A percentile compares a stretch with the other conserved stretches of the same genome.
phyloP scores from a whole-genome alignment of 2,113 vertebrate species.

The Asarcornis scutulata region DNA sequence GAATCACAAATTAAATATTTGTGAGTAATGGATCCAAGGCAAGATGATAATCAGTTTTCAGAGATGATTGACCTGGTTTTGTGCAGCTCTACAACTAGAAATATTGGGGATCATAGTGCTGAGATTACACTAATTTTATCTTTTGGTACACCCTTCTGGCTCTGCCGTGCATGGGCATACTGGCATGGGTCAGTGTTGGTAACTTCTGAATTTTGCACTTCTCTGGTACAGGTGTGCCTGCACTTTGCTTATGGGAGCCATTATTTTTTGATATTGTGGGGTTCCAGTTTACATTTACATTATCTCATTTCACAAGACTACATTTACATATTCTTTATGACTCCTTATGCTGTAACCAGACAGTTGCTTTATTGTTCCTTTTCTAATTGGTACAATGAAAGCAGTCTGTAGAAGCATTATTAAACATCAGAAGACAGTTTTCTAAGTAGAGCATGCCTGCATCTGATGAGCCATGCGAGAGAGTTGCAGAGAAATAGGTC shows the following conservation, averaged over 20 bases:
- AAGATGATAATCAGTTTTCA: background rate
- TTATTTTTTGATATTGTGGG: background rate
- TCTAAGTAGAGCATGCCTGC: background rate
- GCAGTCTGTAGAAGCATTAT: constrained; percentile 10
- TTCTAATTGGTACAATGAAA: background rate
- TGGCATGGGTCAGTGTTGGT: background rate
- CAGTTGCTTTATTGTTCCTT: background rate
- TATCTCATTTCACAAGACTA: background rate
- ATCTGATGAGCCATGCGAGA: background rate
- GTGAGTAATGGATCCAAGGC: background rate
- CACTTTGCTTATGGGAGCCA: background rate
- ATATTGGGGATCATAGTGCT: background rate
- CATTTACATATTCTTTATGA: background rate
- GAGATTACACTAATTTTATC: background rate
- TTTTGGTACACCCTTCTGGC: background rate
- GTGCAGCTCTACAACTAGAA: background rate
- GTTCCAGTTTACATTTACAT: background rate
- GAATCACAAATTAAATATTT: background rate
- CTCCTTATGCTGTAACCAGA: background rate
- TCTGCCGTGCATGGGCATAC: background rate
- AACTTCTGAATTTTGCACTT: background rate
- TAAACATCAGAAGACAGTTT: constrained; percentile 30
- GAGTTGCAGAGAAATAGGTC: background rate
- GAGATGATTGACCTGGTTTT: background rate
- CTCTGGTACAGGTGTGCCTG: background rate